These are phyloP conservation scores for Crocallis elinguaria DNA, from an alignment of 2,888 invertebrate genomes.

Conservation along the genomic window DNA sequence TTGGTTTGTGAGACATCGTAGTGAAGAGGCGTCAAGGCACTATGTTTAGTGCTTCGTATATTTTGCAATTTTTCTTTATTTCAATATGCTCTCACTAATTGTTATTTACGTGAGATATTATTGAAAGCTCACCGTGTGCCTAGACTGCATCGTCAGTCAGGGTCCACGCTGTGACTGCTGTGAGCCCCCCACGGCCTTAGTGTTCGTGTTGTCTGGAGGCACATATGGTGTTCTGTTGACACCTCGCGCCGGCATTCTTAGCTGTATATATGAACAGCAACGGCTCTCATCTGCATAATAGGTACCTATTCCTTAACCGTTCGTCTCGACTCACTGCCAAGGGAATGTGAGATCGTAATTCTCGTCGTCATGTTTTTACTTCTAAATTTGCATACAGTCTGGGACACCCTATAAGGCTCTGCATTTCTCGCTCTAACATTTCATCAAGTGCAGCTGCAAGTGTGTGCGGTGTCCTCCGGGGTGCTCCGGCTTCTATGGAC, in stretches of 20 bases:
- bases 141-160: too few relatives aligned
- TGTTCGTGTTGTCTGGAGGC: not conserved
- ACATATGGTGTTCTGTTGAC: not conserved
- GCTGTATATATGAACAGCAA: not conserved
- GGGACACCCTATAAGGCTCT: not conserved
- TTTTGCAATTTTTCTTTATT: too few relatives aligned
- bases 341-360: slow-evolving; percentile 8
- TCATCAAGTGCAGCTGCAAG: not conserved
- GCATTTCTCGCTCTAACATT: slow-evolving; percentile 1
- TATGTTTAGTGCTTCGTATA: too few relatives aligned
- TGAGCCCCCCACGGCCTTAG: too few relatives aligned
- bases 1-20: too few relatives aligned
- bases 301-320: not conserved
- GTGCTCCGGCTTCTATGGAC: too few relatives aligned
- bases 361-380: not conserved
- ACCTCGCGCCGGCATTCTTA: slow-evolving; percentile 5
- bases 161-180: too few relatives aligned
- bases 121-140: too few relatives aligned
- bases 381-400: slow-evolving; percentile 9
- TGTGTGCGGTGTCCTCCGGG: not conserved
- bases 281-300: slow-evolving; percentile 10
- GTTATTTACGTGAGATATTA: too few relatives aligned
- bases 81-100: too few relatives aligned
- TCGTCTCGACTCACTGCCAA: not conserved
- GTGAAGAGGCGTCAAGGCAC: too few relatives aligned